Percentiles rank a stretch among this genome's conserved stretches.
Conservation (phyloP, 2,113 vertebrate genomes). For the Xenopus laevis region DNA sequence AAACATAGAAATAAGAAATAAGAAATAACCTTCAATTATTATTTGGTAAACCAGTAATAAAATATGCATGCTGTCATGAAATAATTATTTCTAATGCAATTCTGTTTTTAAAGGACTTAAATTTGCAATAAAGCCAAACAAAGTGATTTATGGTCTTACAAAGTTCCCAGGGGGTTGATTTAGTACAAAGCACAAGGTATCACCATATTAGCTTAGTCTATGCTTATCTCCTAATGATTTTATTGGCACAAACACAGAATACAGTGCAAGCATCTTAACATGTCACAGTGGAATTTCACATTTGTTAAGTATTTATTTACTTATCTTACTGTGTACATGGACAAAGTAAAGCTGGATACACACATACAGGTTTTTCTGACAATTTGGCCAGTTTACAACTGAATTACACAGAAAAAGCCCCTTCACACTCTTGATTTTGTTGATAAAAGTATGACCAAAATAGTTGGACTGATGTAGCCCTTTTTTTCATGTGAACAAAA, state of each 20-base stretch:
- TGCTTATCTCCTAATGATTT: slow-evolving; percentile 49
- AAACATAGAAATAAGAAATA: not conserved
- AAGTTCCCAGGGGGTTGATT: not conserved
- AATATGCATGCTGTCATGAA: not conserved
- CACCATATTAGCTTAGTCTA: slow-evolving; percentile 6
- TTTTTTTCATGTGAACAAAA: too few species aligned
- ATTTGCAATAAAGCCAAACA: not conserved
- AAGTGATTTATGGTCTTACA: not conserved
- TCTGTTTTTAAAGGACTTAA: not conserved
- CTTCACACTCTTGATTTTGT: too few species aligned
- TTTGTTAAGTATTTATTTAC: not conserved
- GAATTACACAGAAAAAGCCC: too few species aligned
- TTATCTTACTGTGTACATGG: not conserved
- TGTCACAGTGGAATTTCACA: not conserved
- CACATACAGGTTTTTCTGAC: not conserved
- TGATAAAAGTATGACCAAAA: too few species aligned
- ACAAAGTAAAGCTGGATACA: not conserved
- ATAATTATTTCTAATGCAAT: fast-evolving
- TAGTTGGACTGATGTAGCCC: too few species aligned
- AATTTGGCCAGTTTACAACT: too few species aligned
- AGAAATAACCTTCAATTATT: not conserved
- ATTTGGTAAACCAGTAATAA: not conserved
- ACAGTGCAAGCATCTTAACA: slow-evolving; percentile 19
- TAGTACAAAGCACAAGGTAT: slow-evolving; percentile 5
- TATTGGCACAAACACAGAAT: slow-evolving; percentile 33